Evolutionary conservation across 2,797 vertebrate species (phyloP).

Genomic region (Lacerta agilis): DNA sequence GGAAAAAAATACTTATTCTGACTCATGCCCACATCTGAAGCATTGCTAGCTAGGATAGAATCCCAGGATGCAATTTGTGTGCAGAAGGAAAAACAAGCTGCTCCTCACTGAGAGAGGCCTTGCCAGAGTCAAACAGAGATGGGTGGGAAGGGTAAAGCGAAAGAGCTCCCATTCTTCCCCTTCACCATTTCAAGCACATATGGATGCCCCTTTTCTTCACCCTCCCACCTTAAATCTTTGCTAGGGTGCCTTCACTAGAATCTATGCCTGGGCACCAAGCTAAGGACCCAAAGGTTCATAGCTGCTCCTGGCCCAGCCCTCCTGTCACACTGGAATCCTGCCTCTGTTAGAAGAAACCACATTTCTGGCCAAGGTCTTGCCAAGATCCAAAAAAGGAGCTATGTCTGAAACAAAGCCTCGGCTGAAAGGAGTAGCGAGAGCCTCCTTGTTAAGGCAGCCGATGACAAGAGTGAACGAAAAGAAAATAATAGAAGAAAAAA

Average conservation of each 20-base stretch:
- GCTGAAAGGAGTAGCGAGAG: constrained; percentile 14
- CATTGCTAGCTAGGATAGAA: background rate
- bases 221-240: background rate
- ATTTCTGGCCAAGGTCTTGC: constrained; percentile 25
- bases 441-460: background rate
- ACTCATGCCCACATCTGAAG: background rate
- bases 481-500: background rate
- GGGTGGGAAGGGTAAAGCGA: background rate
- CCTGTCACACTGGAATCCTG: constrained; percentile 29
- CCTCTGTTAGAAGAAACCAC: constrained; percentile 17
- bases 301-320: background rate
- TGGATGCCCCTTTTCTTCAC: background rate
- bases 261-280: background rate
- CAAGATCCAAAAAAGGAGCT: constrained; percentile 47
- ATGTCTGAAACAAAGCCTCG: constrained; percentile 11
- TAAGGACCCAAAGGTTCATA: constrained; percentile 3
- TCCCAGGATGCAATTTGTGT: background rate
- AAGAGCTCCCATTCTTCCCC: background rate
- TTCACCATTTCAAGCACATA: background rate
- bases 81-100: constrained; percentile 8
- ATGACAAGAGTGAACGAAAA: background rate
- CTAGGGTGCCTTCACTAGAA: background rate
- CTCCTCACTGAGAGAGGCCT: background rate
- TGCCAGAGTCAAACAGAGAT: background rate
- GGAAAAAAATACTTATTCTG: background rate